Evolutionary conservation across 2,797 vertebrate genomes (phyloP).

Genomic region (Sebastes itinus): DNA sequence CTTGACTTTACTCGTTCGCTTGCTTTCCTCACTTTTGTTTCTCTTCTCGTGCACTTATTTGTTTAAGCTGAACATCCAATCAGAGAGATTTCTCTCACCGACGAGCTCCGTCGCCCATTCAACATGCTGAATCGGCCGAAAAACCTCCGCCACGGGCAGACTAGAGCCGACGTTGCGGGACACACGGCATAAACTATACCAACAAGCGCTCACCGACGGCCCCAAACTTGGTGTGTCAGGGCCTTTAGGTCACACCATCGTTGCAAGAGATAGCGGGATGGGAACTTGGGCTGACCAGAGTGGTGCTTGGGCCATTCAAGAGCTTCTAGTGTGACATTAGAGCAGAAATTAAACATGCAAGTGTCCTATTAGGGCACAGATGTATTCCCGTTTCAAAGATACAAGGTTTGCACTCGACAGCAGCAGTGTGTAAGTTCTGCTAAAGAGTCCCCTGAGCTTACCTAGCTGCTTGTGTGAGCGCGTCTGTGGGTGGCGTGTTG

Average conservation of each 20-base stretch:
- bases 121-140: no score
- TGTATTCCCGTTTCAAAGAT: neutral
- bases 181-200: neutral
- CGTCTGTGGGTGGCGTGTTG: slow-evolving; percentile 65
- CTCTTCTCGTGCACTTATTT: no score
- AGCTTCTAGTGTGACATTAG: neutral
- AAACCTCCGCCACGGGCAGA: no score
- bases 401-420: neutral
- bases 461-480: slow-evolving; percentile 29
- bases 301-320: neutral
- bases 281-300: neutral
- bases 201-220: neutral
- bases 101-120: no score
- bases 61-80: neutral
- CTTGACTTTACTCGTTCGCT: no score
- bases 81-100: no score
- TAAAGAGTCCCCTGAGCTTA: neutral
- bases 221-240: no score
- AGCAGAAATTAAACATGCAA: neutral
- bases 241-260: neutral
- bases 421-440: neutral
- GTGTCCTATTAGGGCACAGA: neutral
- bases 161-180: no score
- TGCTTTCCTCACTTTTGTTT: no score
- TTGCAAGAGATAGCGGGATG: neutral